phyloP scores from a whole-genome alignment of 2,797 vertebrate species.

The Sebastiscus albofasciatus region DNA sequence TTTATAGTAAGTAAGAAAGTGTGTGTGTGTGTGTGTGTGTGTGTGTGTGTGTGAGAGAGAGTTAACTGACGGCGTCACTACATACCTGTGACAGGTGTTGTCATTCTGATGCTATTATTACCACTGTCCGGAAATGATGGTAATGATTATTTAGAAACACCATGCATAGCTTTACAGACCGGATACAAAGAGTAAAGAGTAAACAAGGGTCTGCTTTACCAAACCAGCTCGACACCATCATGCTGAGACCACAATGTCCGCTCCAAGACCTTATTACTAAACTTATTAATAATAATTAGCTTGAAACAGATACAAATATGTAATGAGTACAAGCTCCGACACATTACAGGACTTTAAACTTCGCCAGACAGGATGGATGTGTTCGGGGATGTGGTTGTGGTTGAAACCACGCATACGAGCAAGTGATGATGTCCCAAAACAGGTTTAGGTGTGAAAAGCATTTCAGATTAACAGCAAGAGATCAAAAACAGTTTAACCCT shows the following conservation, averaged over 20 bases:
- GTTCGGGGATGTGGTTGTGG: neutral
- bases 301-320: neutral
- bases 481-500: neutral
- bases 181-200: neutral
- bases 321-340: neutral
- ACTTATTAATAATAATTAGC: neutral
- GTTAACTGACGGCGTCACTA: neutral
- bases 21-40: neutral
- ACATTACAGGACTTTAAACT: neutral
- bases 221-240: slow-evolving; percentile 5
- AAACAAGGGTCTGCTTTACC: slow-evolving; percentile 6
- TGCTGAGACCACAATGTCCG: neutral
- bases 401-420: neutral
- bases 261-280: neutral
- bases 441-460: slow-evolving; percentile 1
- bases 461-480: neutral
- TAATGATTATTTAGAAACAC: slow-evolving; percentile 39
- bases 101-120: slow-evolving; percentile 39
- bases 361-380: neutral
- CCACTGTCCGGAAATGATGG: neutral
- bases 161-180: neutral
- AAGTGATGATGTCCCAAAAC: neutral
- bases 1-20: neutral
- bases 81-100: slow-evolving; percentile 69
- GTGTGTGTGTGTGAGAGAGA: neutral